Evolutionary conservation across 53 echinoderm and acorn worm species (phyloP).

Genomic region (Henricia sp.): DNA sequence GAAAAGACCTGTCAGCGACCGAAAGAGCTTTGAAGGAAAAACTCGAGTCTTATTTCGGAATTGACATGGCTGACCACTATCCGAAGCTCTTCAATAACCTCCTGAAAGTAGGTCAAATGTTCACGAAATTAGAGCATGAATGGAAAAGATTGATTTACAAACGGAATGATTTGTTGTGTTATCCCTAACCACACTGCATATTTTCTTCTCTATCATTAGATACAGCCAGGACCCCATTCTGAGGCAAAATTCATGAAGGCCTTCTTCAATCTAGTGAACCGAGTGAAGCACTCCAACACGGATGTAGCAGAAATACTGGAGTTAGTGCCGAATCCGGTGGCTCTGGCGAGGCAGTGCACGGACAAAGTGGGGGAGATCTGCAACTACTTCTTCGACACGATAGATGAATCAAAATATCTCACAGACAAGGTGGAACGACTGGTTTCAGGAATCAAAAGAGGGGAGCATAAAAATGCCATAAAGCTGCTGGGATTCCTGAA

Average conservation of each 20-base stretch:
- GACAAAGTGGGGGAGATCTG: constrained; percentile 6
- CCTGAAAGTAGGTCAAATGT: neutral
- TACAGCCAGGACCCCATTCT: neutral
- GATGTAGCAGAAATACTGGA: neutral
- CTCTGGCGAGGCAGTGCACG: neutral
- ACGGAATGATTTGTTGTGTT: neutral
- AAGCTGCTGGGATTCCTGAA: neutral
- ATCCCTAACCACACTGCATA: neutral
- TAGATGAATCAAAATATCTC: neutral
- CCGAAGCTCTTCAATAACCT: constrained; percentile 7
- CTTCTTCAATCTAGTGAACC: neutral
- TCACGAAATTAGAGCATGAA: neutral
- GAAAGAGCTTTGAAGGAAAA: neutral
- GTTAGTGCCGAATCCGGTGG: neutral
- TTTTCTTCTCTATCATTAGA: neutral
- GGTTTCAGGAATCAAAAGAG: neutral
- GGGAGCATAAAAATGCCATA: neutral
- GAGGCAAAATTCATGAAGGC: neutral
- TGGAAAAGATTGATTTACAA: neutral
- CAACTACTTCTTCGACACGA: neutral
- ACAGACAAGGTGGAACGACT: neutral
- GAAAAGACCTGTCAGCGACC: neutral
- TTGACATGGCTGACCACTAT: neutral
- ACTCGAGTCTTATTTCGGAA: neutral
- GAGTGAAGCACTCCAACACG: neutral